Evolutionary conservation across 2,113 vertebrate genomes (phyloP).

Genomic region (Melozone crissalis): DNA sequence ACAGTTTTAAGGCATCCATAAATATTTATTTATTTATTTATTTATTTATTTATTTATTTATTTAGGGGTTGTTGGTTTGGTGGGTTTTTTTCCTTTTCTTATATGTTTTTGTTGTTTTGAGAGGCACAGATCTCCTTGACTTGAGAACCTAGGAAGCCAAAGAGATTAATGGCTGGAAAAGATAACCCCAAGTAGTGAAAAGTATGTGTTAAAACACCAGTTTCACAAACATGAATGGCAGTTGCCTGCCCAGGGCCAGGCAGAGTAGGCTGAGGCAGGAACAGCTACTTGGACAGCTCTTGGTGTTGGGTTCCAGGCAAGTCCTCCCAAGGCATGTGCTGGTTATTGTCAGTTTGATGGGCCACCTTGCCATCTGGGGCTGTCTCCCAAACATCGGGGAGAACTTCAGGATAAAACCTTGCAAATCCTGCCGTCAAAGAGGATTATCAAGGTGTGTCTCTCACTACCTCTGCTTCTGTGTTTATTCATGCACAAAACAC

Average conservation of each 20-base stretch:
- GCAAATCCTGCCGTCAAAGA: not conserved
- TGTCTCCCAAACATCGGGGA: not conserved
- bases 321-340: fast-evolving
- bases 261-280: not conserved
- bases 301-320: not conserved
- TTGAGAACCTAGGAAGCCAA: not conserved
- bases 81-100: not conserved
- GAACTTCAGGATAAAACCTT: not conserved
- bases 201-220: not conserved
- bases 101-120: not conserved
- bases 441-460: not conserved
- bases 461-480: not conserved
- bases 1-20: not conserved
- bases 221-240: not conserved
- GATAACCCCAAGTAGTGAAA: not conserved
- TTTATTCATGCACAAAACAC: fast-evolving
- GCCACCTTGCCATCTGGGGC: fast-evolving
- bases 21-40: not conserved
- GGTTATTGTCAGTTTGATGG: not conserved
- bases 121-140: not conserved
- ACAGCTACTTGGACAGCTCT: not conserved
- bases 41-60: not conserved
- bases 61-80: not conserved
- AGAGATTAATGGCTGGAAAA: not conserved
- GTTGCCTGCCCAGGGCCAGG: not conserved